Evolutionary conservation across 2,113 vertebrate species (phyloP).

Genomic region (Eudyptes chrysolophus): DNA sequence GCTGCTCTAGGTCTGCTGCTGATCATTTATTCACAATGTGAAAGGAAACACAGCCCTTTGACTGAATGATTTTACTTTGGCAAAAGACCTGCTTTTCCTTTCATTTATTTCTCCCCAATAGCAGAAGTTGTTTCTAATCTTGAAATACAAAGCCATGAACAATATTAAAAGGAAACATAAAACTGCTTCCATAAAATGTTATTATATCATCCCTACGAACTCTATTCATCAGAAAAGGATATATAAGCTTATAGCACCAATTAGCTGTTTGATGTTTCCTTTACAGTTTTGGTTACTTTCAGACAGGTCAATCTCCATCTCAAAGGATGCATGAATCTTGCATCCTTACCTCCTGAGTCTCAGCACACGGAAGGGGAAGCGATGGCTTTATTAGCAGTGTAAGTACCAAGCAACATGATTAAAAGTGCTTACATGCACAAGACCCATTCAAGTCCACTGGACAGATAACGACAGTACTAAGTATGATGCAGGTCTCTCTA

Average conservation of each 20-base stretch:
- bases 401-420: background rate
- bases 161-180: background rate
- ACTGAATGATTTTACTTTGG: background rate
- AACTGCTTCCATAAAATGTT: background rate
- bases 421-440: fast-evolving
- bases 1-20: background rate
- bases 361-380: background rate
- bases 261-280: background rate
- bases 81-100: background rate
- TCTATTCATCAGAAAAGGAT: background rate
- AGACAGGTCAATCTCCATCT: background rate
- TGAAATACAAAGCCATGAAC: background rate
- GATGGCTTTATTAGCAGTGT: background rate
- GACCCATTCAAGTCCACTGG: fast-evolving
- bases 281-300: background rate
- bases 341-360: background rate
- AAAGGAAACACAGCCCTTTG: background rate
- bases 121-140: conserved; percentile 9
- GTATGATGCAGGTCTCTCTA: fast-evolving
- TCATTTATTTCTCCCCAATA: conserved; percentile 13
- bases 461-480: fast-evolving
- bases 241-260: background rate
- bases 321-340: background rate
- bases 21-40: background rate
- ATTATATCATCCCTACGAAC: background rate